Evolutionary conservation across 2,888 invertebrate genomes (phyloP).

Genomic region (Euplexia lucipara): DNA sequence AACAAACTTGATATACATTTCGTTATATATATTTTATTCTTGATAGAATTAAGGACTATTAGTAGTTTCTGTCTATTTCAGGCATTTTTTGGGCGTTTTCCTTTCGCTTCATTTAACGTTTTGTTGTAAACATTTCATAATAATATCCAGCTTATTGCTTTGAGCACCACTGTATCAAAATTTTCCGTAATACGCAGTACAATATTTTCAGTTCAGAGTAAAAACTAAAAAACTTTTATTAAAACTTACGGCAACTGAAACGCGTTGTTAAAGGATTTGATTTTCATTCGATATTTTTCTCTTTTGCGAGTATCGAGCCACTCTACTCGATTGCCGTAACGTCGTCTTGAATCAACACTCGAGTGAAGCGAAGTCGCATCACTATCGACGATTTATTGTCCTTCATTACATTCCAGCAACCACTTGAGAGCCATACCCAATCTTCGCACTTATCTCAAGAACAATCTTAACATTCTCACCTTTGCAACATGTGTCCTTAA

Average conservation of each 20-base stretch:
- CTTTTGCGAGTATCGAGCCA: background rate
- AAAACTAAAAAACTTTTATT: background rate
- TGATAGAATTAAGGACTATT: too few species aligned
- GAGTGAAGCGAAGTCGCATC: slow-evolving; percentile 32
- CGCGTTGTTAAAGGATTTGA: background rate
- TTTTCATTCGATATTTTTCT: background rate
- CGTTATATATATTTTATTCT: too few species aligned
- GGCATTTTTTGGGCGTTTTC: too few species aligned
- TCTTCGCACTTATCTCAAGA: slow-evolving; percentile 75
- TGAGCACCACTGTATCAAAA: background rate
- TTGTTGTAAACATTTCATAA: background rate
- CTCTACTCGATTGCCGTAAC: slow-evolving; percentile 15
- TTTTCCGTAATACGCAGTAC: slow-evolving; percentile 1
- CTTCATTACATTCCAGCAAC: slow-evolving; percentile 74
- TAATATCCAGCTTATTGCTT: background rate
- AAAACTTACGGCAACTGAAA: background rate
- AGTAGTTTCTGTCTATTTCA: too few species aligned
- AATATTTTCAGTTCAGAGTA: too few species aligned
- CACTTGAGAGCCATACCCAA: slow-evolving; percentile 69
- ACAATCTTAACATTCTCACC: slow-evolving; percentile 82
- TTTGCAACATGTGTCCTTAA: slow-evolving; percentile 84
- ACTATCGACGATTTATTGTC: slow-evolving; percentile 73
- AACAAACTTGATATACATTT: too few species aligned
- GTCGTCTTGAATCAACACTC: slow-evolving; percentile 11
- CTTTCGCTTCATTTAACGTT: too few species aligned